Conservation (phyloP, 2,888 invertebrate species). For the Syritta pipiens region DNA sequence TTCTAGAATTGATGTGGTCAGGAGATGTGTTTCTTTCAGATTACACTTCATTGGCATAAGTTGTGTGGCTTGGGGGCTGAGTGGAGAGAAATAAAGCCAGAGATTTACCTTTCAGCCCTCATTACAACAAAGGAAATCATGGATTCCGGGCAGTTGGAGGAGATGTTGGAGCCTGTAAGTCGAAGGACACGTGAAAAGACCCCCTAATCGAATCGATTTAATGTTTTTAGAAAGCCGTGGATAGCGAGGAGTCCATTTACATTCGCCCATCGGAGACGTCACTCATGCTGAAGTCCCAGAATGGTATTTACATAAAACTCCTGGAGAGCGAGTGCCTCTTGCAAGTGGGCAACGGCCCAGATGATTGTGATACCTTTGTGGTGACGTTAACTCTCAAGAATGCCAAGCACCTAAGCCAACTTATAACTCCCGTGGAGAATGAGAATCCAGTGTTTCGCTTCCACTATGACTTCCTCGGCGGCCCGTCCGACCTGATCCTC, state of each 20-base stretch:
- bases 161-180: constrained; percentile 72
- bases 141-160: constrained; percentile 72
- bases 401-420: constrained; percentile 72
- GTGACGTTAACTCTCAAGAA: constrained; percentile 74
- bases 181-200: not conserved
- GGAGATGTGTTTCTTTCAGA: constrained; percentile 75
- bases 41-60: constrained; percentile 83
- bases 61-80: constrained; percentile 82
- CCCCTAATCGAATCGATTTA: not conserved
- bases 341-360: constrained; percentile 76
- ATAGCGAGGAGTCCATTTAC: constrained; percentile 33
- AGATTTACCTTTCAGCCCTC: constrained; percentile 82
- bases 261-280: constrained; percentile 70
- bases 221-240: constrained; percentile 65
- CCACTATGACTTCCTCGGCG: constrained; percentile 76
- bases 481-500: constrained; percentile 73
- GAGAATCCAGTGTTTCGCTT: constrained; percentile 64
- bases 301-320: constrained; percentile 76
- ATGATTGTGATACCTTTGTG: constrained; percentile 76
- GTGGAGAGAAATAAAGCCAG: constrained; percentile 82
- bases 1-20: not conserved
- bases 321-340: constrained; percentile 76
- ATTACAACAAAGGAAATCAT: constrained; percentile 81
- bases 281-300: constrained; percentile 76
- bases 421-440: constrained; percentile 70